phyloP scores from a whole-genome alignment of 2,113 vertebrate species.

The Apteryx owenii region DNA sequence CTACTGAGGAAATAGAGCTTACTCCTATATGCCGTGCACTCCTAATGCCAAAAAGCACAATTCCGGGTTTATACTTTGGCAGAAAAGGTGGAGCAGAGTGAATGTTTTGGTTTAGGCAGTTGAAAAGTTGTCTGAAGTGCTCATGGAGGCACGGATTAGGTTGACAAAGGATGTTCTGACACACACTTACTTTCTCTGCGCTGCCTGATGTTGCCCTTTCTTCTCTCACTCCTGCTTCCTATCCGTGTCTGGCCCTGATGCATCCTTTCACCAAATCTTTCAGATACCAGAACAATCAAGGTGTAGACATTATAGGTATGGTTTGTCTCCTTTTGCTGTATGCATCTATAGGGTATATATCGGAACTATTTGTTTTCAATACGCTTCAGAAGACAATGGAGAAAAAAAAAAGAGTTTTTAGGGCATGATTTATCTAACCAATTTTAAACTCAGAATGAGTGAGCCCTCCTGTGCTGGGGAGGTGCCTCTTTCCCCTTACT shows the following conservation, averaged over 20 bases:
- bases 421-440: not conserved
- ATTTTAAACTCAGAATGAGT: not conserved
- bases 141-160: not conserved
- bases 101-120: not conserved
- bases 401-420: not conserved
- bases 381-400: not conserved
- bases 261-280: not conserved
- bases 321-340: not conserved
- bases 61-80: not conserved
- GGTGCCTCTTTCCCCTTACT: not conserved
- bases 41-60: not conserved
- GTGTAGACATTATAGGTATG: rapidly evolving
- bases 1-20: not conserved
- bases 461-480: rapidly evolving
- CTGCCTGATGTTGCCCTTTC: not conserved
- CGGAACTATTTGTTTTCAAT: not conserved
- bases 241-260: not conserved
- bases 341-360: rapidly evolving
- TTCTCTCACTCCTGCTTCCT: not conserved
- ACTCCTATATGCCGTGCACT: not conserved
- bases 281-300: not conserved
- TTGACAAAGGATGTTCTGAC: not conserved
- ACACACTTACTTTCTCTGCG: not conserved
- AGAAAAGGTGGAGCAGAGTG: not conserved
- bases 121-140: not conserved